Evolutionary conservation across 53 echinoderm and acorn worm species (phyloP).

Genomic region (Echinometra lucunter): DNA sequence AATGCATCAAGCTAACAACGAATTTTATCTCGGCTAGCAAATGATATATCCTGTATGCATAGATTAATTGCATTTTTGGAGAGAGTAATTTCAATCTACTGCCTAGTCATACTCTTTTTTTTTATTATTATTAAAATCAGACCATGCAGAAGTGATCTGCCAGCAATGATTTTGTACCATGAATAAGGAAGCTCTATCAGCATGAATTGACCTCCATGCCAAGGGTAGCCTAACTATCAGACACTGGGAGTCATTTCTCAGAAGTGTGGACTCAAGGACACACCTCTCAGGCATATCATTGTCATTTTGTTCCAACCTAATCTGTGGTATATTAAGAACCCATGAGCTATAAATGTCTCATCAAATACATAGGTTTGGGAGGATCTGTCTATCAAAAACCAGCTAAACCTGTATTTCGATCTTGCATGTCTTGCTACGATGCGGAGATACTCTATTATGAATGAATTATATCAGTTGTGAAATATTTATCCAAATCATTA

Average conservation of each 20-base stretch:
- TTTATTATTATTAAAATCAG: background rate
- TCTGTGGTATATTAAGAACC: background rate
- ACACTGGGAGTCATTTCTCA: background rate
- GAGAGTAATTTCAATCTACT: background rate
- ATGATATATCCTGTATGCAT: background rate
- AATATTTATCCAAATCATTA: too few relatives aligned
- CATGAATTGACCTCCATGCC: constrained; percentile 3
- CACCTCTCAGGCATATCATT: background rate
- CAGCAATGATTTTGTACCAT: background rate
- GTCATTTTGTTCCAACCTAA: background rate
- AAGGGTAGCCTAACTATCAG: background rate
- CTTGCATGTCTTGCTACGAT: background rate
- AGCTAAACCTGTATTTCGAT: background rate
- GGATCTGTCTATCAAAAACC: background rate
- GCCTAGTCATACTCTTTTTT: background rate
- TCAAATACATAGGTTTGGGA: background rate
- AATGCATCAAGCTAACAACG: background rate
- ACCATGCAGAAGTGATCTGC: constrained; percentile 16
- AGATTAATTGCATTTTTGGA: background rate
- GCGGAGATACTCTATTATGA: background rate
- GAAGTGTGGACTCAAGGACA: background rate
- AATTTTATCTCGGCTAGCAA: background rate
- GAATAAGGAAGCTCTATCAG: constrained; percentile 40
- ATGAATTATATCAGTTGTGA: too few relatives aligned
- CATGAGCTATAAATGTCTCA: background rate